phyloP scores from a whole-genome alignment of 35 echinoderm and acorn worm genomes.

The Diadema setosum region DNA sequence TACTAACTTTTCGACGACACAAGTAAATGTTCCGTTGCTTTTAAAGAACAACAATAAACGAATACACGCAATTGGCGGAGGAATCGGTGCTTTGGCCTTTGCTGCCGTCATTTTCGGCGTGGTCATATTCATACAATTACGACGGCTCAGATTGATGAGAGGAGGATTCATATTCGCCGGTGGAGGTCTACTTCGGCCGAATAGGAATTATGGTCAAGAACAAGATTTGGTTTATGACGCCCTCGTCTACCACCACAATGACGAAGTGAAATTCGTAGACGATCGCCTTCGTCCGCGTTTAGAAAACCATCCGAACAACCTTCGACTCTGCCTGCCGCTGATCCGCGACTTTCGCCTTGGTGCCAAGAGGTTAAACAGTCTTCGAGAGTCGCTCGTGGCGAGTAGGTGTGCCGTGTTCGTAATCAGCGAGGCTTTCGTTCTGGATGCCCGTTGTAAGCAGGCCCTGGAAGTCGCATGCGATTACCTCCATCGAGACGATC shows the following conservation, averaged over 20 bases:
- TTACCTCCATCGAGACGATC: background rate
- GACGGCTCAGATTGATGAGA: background rate
- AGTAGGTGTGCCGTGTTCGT: background rate
- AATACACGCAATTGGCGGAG: background rate
- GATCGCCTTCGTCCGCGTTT: background rate
- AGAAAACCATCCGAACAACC: background rate
- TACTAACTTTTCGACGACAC: background rate
- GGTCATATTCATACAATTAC: background rate
- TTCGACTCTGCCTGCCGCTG: background rate
- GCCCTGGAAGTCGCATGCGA: conserved; percentile 4
- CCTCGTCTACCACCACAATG: background rate
- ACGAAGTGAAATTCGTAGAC: background rate
- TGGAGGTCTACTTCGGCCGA: background rate
- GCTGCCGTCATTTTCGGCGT: background rate
- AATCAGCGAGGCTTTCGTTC: background rate
- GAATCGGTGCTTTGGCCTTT: background rate
- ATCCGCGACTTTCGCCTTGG: background rate
- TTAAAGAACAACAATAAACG: background rate
- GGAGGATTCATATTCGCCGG: background rate
- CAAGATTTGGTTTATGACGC: background rate
- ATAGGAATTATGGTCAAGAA: no score
- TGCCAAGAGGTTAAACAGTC: conserved; percentile 1
- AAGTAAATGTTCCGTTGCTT: background rate
- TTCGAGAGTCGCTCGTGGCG: background rate
- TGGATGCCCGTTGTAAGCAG: background rate